These are phyloP conservation scores for Sebastes iracundus DNA, from an alignment of 2,797 vertebrate genomes.

Conservation along the genomic window DNA sequence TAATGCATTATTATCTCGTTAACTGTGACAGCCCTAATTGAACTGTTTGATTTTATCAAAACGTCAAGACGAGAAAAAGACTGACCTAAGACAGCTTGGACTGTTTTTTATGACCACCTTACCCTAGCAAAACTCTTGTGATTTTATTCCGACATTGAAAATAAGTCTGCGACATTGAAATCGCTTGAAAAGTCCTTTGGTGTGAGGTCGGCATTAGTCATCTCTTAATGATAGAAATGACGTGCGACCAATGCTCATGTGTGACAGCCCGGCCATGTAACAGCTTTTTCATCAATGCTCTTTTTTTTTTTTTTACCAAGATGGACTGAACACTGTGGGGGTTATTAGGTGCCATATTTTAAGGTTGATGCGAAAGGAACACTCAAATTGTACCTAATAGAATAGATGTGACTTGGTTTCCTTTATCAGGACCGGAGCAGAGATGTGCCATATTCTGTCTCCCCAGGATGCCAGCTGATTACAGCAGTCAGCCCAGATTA, in stretches of 20 bases:
- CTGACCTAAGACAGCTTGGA: too few species aligned
- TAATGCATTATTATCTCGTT: too few species aligned
- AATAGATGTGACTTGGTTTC: constrained; percentile 29
- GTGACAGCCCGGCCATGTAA: constrained; percentile 20
- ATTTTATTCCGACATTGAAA: too few species aligned
- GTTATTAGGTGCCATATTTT: constrained; percentile 32
- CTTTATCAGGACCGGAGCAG: constrained; percentile 25
- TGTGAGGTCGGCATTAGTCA: not conserved
- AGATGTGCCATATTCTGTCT: constrained; percentile 33
- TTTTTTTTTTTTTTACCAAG: constrained; percentile 7
- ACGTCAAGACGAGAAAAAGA: too few species aligned
- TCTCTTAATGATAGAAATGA: constrained; percentile 45
- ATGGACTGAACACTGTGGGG: not conserved
- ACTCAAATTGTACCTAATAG: constrained; percentile 37
- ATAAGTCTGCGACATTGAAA: too few species aligned
- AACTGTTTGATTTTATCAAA: too few species aligned
- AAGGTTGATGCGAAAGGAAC: constrained; percentile 40
- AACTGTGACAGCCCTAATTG: too few species aligned
- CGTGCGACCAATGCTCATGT: constrained; percentile 3
- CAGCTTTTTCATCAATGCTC: not conserved
- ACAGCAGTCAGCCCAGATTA: constrained; percentile 55
- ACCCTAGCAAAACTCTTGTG: too few species aligned
- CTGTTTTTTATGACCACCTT: too few species aligned
- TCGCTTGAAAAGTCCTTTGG: too few species aligned
- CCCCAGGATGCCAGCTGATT: constrained; percentile 47